These are phyloP conservation scores for Dicyrtoma fusca DNA, from an alignment of 2,888 invertebrate genomes.

Conservation along the genomic window DNA sequence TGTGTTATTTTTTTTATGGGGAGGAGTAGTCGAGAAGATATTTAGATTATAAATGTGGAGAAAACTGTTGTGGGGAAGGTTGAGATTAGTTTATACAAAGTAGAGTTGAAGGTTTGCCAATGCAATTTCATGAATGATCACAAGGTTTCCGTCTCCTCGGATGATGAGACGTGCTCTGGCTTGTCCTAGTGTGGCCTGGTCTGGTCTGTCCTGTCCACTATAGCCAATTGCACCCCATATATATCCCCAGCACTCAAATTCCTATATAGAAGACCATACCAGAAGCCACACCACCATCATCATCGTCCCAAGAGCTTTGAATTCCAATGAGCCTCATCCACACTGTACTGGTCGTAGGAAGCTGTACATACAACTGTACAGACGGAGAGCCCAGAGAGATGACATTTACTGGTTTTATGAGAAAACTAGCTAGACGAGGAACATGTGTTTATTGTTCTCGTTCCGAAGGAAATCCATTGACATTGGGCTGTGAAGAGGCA, in stretches of 20 bases:
- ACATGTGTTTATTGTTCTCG: conserved; percentile 18
- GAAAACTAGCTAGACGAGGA: conserved; percentile 16
- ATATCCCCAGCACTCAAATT: too few relatives aligned
- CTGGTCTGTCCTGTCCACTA: not conserved
- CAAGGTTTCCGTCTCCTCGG: too few relatives aligned
- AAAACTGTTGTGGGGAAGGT: conserved; percentile 2
- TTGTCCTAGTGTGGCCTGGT: not conserved
- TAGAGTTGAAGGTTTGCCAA: conserved; percentile 8
- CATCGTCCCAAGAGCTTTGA: not conserved
- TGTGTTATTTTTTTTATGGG: not conserved
- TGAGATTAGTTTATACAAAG: not conserved
- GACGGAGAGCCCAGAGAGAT: not conserved
- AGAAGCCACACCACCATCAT: too few relatives aligned
- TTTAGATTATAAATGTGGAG: conserved; percentile 4
- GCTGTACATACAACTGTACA: not conserved
- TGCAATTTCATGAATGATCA: not conserved
- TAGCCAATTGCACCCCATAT: not conserved
- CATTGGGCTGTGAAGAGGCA: too few relatives aligned
- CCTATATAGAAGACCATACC: too few relatives aligned
- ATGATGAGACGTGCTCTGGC: too few relatives aligned
- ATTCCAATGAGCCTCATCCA: not conserved
- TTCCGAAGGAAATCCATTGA: not conserved
- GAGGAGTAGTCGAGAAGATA: not conserved
- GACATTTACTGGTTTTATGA: conserved; percentile 24
- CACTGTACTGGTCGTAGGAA: not conserved